Base-by-base conservation (phyloP, 2,113 vertebrate species). In the Catharus bicknelli region DNA sequence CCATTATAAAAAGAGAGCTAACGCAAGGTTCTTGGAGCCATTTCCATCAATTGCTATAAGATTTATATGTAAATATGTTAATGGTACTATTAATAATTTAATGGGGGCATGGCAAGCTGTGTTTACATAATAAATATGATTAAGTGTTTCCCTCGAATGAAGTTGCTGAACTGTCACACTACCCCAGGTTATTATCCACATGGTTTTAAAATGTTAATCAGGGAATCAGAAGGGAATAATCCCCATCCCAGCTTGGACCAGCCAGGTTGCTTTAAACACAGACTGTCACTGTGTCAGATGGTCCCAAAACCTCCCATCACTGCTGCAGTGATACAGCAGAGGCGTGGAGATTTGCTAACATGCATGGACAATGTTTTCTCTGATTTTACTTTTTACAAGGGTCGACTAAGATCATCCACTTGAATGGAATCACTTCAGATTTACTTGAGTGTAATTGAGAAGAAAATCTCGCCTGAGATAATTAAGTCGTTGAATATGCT, bases 81-180 rank as follows among this genome's bases (percentile, higher is more conserved):
- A 97, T 97, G 90, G 97, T 82, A 95, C 93, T 96, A 95, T 97
- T 97, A 97, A 97, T 97, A 97, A 97, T 97, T 97, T 97, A 97
- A 95, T 95, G 94, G 95, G 97, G 96, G 91, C 97, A 97, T 86
- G 96, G 91, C 96, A 97, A 97, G 94, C 97, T 94, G 95, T 97
- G 97, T 97, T 97, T 97, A 97, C 96, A 97, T 97, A 97, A 97
- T 97, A 97, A 97, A 97, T 97, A 97, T 96, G 97, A 97, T 97
- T 97, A 97, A 97, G 96, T 95, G 97, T 97, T 97, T 97, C 96
- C 94, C 94, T 96, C 73, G 87, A 91, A 96, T 94, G 96, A 95
- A 96, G 97, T 94, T 96, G 96, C 96, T 96, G 97, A 97, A 97
- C 95, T 95, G 95, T 97, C 97, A 97, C 16, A 62, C 94, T 96